Conservation (phyloP, 2,113 vertebrate genomes). For the Perca fluviatilis region DNA sequence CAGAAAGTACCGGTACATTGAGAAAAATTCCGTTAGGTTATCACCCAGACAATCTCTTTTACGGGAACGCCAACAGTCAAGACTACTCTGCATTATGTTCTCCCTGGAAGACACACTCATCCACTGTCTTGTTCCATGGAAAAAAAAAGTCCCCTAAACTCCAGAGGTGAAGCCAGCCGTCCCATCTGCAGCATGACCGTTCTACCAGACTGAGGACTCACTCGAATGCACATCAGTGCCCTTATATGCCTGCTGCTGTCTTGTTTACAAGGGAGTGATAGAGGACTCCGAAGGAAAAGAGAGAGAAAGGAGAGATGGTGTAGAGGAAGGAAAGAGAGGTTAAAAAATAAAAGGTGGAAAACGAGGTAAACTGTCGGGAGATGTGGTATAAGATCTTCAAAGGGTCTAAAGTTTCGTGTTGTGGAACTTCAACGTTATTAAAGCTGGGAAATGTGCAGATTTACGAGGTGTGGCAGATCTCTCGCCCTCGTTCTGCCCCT, state of each 20-base stretch:
- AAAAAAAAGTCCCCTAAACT: not conserved
- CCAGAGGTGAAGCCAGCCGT: not conserved
- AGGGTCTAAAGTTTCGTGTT: slow-evolving; percentile 24
- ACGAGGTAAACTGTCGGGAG: not conserved
- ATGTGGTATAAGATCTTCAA: slow-evolving; percentile 38
- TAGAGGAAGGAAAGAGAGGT: not conserved
- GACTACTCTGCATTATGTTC: not conserved
- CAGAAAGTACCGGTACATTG: too few species aligned
- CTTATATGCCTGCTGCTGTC: not conserved
- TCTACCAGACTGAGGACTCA: not conserved
- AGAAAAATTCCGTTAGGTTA: too few species aligned
- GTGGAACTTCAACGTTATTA: slow-evolving; percentile 28
- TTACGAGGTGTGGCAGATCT: slow-evolving; percentile 51
- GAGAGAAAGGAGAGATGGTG: not conserved
- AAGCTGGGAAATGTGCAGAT: slow-evolving; percentile 56
- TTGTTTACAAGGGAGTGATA: too few species aligned
- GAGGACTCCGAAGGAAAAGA: not conserved
- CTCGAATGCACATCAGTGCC: not conserved
- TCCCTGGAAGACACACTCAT: not conserved
- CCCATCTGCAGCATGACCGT: slow-evolving; percentile 4
- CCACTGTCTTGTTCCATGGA: slow-evolving; percentile 12
- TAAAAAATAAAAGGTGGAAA: not conserved
- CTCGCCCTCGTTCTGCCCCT: slow-evolving; percentile 5
- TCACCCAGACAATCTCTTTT: not conserved
- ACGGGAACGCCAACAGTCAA: not conserved